These are phyloP conservation scores for Sinocyclocheilus grahami DNA, from an alignment of 2,113 vertebrate genomes.

Conservation along the genomic window DNA sequence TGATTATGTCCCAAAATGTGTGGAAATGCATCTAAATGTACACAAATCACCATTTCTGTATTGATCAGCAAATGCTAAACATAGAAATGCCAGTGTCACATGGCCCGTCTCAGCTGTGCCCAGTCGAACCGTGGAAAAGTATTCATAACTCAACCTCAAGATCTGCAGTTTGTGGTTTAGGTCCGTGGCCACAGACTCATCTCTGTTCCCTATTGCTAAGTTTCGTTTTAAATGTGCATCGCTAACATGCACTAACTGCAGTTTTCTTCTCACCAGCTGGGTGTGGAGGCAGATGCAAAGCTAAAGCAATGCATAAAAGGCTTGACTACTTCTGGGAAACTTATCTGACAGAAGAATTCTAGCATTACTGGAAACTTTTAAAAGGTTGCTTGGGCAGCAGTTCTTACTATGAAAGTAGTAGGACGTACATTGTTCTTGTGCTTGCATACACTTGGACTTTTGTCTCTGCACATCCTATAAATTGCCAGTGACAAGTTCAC, in stretches of 20 bases:
- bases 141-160: not conserved
- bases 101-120: constrained; percentile 29
- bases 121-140: constrained; percentile 23
- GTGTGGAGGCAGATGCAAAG: constrained; percentile 61
- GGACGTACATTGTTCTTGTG: constrained; percentile 3
- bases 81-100: not conserved
- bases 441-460: not conserved
- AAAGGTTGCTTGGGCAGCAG: constrained; percentile 45
- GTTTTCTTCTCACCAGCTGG: constrained; percentile 49
- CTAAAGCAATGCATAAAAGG: constrained; percentile 46
- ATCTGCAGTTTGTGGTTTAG: constrained; percentile 37
- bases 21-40: not conserved
- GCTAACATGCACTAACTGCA: not conserved
- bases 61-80: not conserved
- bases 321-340: constrained; percentile 63
- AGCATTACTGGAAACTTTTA: constrained; percentile 63
- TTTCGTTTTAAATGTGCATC: constrained; percentile 53
- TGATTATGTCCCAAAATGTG: not conserved
- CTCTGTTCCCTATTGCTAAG: constrained; percentile 48
- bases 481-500: not conserved
- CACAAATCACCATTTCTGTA: not conserved
- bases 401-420: constrained; percentile 14
- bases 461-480: not conserved
- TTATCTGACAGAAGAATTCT: constrained; percentile 47
- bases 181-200: constrained; percentile 38